These are phyloP conservation scores for Operophtera brumata DNA, from an alignment of 2,888 invertebrate species.

Conservation along the genomic window DNA sequence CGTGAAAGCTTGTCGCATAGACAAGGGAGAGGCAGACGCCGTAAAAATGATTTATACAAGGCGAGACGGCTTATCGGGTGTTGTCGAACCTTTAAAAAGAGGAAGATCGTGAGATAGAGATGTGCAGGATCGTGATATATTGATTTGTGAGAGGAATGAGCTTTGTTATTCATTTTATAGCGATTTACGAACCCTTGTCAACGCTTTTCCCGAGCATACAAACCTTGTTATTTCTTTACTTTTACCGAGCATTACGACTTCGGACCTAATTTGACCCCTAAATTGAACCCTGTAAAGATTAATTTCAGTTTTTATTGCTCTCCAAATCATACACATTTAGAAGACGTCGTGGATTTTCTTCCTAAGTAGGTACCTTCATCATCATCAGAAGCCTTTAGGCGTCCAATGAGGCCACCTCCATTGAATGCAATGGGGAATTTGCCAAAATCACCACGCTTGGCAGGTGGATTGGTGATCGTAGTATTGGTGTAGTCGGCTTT, in stretches of 20 bases:
- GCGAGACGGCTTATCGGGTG: conserved; percentile 65
- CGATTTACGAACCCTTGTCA: conserved; percentile 19
- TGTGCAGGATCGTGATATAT: conserved; percentile 26
- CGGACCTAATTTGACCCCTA: not conserved
- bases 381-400: too few relatives aligned
- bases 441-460: too few relatives aligned
- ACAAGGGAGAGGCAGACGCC: conserved; percentile 59
- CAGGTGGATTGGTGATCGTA: too few relatives aligned
- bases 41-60: conserved; percentile 76
- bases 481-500: too few relatives aligned
- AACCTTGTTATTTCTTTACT: conserved; percentile 3
- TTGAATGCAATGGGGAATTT: too few relatives aligned
- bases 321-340: not conserved
- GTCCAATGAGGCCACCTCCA: too few relatives aligned
- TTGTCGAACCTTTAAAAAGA: conserved; percentile 59
- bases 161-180: conserved; percentile 18
- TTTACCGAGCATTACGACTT: not conserved
- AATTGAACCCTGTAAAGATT: not conserved
- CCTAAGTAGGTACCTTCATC: too few relatives aligned
- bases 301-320: conserved; percentile 8
- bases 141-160: conserved; percentile 30
- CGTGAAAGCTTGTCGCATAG: conserved; percentile 72
- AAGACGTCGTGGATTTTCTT: too few relatives aligned
- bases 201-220: conserved; percentile 9
- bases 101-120: conserved; percentile 61